phyloP scores from a whole-genome alignment of 2,888 invertebrate species.

The Conops quadrifasciatus region DNA sequence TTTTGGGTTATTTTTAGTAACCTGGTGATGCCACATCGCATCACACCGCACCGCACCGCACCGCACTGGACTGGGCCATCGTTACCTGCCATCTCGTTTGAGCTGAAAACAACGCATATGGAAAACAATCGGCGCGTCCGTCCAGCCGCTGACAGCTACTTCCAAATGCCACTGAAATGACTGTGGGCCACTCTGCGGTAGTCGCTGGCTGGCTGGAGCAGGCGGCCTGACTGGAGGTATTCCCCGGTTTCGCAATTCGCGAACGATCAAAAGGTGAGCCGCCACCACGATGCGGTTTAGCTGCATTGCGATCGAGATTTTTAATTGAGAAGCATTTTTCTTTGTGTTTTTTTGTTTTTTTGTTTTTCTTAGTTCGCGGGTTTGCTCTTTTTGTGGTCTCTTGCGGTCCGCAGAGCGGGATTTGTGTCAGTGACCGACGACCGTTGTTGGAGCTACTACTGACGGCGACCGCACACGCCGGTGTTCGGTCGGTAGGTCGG shows the following conservation, averaged over 20 bases:
- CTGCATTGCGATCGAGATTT: conserved; percentile 26
- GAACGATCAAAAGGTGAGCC: conserved; percentile 42
- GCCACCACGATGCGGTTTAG: conserved; percentile 10
- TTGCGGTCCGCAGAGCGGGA: background rate
- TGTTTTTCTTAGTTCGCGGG: background rate
- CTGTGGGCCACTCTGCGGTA: background rate
- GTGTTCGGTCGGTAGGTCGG: no score
- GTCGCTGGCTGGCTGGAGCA: no score
- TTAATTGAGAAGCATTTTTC: conserved; percentile 30
- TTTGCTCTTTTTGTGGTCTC: background rate
- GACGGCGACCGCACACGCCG: conserved; percentile 10
- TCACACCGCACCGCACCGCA: conserved; percentile 1
- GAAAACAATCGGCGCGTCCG: conserved; percentile 54
- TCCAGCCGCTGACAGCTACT: conserved; percentile 53
- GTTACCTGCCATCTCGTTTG: conserved; percentile 18
- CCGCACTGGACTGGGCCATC: conserved; percentile 9
- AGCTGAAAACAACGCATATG: conserved; percentile 45
- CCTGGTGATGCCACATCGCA: background rate
- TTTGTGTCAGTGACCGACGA: conserved; percentile 35
- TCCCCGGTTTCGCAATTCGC: conserved; percentile 43
- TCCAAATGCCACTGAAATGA: conserved; percentile 44
- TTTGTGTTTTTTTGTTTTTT: background rate
- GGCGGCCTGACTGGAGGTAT: background rate
- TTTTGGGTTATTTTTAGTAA: background rate
- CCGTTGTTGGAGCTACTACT: conserved; percentile 27